Evolutionary conservation across 2,113 vertebrate species (phyloP), one percentile per base, ranked within the genome.

Genomic region (Cepphus grylle): DNA sequence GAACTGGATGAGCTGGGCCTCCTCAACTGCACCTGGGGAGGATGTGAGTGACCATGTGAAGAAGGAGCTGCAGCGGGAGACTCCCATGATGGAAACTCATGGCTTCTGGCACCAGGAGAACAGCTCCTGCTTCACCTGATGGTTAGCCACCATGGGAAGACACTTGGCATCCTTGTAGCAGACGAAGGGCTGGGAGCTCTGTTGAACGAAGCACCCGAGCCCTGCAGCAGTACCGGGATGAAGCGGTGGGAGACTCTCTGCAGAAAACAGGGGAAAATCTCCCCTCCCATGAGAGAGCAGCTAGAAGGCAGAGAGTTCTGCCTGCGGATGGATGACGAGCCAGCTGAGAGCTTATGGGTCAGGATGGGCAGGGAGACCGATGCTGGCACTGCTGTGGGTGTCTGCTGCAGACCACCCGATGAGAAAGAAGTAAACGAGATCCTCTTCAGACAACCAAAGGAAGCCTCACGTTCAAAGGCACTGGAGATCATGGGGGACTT

Each of bases 221-320:
- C 21, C 47, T 47, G 34, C 15, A 53, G 59, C 38, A 82, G 77
- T 40, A 84, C 17, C 47, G 62, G 34, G 22, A 80, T 23, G 32
- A 71, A n/a, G 30, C 6, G 9, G 26, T 36, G 49, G 79, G 65
- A 73, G 17, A 73, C 4, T 52, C 34, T 12, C 18, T 52, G n/a
- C 0, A 11, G 45, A 1, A 3, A 55, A 50, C 38, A 38, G 15
- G 27, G 59, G 38, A 84, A 62, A 62, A 87, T 45, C 1, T 0
- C 15, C 30, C 17, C 23, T 76, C 50, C 18, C 0, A 1, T 1
- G 6, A 14, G 49, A 47, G 38, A 38, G 26, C 26, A 70, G 43
- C 72, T 59, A 62, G 43, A 53, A 47, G n/a, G 15, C 16, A 27
- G 0, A 6, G 43, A 87, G 32, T 20, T 65, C 66, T 83, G 43